Percentiles rank a stretch among this genome's conserved stretches.
These are phyloP conservation scores for Automeris io DNA, from an alignment of 2,888 invertebrate species.

Conservation along the genomic window DNA sequence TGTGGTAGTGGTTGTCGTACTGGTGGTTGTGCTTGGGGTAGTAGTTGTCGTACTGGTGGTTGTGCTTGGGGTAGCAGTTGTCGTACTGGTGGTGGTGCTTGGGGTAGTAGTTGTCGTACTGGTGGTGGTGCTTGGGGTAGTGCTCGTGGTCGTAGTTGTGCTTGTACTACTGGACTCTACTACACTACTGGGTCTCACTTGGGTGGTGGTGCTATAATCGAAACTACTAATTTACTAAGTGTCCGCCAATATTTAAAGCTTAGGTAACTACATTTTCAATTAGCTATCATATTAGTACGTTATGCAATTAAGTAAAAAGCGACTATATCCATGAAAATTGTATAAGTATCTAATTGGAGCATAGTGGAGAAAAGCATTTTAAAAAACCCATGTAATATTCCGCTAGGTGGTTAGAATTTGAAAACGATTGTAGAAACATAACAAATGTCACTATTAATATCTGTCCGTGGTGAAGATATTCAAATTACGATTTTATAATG, in stretches of 20 bases:
- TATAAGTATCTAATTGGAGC: too few species aligned
- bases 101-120: slow-evolving; percentile 37
- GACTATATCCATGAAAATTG: too few species aligned
- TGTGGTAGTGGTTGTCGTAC: slow-evolving; percentile 49
- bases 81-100: slow-evolving; percentile 38
- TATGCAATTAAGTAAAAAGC: too few species aligned
- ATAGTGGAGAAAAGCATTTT: too few species aligned
- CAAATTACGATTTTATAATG: too few species aligned
- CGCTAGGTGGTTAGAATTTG: too few species aligned
- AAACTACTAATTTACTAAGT: slow-evolving; percentile 20
- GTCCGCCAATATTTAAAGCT: background rate
- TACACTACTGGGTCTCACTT: slow-evolving; percentile 39
- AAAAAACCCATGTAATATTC: too few species aligned
- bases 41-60: slow-evolving; percentile 50
- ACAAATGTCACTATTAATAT: too few species aligned
- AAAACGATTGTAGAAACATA: too few species aligned
- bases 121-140: slow-evolving; percentile 42
- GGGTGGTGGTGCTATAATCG: slow-evolving; percentile 44
- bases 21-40: slow-evolving; percentile 41
- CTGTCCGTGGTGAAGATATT: too few species aligned
- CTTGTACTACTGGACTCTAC: slow-evolving; percentile 43
- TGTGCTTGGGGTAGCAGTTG: slow-evolving; percentile 44
- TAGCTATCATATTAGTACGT: too few species aligned
- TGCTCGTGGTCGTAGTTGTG: slow-evolving; percentile 41
- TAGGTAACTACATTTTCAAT: slow-evolving; percentile 5